Evolutionary conservation across 2,888 invertebrate species (phyloP).

Genomic region (Drepana falcataria): DNA sequence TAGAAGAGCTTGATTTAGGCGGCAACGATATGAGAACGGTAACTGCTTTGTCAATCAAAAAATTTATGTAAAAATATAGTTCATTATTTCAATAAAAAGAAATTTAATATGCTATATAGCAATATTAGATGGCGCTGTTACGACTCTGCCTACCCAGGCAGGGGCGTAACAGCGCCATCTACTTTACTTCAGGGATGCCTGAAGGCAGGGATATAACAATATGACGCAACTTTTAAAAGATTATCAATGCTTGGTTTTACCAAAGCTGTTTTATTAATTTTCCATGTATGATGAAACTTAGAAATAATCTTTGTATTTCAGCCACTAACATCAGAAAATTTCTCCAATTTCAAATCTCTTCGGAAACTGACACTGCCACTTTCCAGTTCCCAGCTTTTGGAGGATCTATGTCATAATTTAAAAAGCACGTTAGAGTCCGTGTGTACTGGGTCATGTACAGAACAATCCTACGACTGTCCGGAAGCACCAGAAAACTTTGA

Average conservation of each 20-base stretch:
- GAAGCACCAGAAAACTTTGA: constrained; percentile 36
- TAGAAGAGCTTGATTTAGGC: constrained; percentile 65
- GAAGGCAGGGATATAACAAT: too few species aligned
- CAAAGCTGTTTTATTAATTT: too few species aligned
- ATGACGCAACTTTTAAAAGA: too few species aligned
- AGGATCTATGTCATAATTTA: constrained; percentile 51
- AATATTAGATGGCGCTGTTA: too few species aligned
- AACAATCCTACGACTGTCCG: constrained; percentile 43
- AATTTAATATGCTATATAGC: too few species aligned
- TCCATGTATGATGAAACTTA: background rate
- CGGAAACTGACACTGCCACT: constrained; percentile 50
- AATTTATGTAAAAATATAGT: too few species aligned
- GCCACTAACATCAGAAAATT: constrained; percentile 47
- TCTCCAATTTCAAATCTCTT: constrained; percentile 53
- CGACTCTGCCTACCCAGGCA: too few species aligned
- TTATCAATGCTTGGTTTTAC: too few species aligned
- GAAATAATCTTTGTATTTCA: constrained; percentile 24
- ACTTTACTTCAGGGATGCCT: too few species aligned
- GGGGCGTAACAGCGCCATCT: too few species aligned
- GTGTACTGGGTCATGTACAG: constrained; percentile 49
- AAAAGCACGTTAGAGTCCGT: constrained; percentile 46
- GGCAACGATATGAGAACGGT: constrained; percentile 71
- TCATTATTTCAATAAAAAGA: too few species aligned
- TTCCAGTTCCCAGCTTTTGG: constrained; percentile 33
- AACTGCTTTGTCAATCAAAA: constrained; percentile 15